Conservation (phyloP, 2,113 vertebrate species). For the Mesoclemmys tuberculata region DNA sequence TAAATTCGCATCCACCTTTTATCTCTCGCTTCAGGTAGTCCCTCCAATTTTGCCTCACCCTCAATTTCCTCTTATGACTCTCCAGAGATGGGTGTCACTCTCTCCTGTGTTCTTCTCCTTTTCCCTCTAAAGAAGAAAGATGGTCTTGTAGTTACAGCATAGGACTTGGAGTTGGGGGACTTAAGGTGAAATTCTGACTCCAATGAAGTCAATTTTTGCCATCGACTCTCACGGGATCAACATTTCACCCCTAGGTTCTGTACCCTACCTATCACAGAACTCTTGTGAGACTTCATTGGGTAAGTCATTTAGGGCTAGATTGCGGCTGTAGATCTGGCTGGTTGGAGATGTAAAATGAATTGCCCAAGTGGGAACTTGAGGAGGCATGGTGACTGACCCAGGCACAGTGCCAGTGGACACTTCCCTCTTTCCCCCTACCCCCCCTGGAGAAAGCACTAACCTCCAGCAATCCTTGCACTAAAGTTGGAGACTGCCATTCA, state of each 20-base stretch:
- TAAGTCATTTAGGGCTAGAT: neutral
- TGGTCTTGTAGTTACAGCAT: neutral
- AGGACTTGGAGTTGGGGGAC: neutral
- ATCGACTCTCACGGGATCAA: neutral
- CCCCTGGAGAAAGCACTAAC: neutral
- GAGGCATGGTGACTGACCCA: neutral
- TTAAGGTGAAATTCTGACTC: neutral
- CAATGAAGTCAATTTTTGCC: neutral
- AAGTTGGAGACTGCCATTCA: neutral
- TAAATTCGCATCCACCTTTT: accelerated
- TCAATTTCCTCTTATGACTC: neutral
- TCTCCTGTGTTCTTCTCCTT: neutral
- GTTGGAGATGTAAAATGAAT: neutral
- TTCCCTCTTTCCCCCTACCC: neutral
- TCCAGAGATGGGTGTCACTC: neutral
- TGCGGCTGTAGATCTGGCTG: neutral
- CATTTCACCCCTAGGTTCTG: neutral
- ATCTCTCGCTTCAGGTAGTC: neutral
- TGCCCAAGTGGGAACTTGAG: neutral
- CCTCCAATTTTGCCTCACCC: neutral
- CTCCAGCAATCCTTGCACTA: neutral
- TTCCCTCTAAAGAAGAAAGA: neutral
- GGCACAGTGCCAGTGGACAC: neutral
- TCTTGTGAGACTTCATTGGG: neutral
- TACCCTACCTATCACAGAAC: neutral